Evolutionary conservation across 1,140 invertebrate species (phyloP).

Genomic region (Drosophila sp.): DNA sequence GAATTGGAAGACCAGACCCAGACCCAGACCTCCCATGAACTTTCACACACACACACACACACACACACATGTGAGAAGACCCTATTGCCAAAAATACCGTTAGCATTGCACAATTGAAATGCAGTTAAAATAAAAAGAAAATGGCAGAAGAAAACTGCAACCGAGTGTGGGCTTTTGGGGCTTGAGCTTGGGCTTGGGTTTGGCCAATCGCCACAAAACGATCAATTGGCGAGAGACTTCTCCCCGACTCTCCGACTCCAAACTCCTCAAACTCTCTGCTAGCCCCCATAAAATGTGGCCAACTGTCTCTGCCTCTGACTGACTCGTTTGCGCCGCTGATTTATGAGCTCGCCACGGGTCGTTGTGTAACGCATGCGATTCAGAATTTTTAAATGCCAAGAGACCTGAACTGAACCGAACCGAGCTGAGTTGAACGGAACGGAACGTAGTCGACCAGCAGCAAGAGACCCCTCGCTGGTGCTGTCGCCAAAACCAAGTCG

Average conservation of each 20-base stretch:
- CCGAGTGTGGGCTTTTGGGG: constrained; percentile 47
- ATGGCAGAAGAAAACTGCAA: constrained; percentile 58
- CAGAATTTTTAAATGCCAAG: constrained; percentile 78
- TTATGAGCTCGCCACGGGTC: constrained; percentile 80
- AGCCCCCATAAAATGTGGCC: constrained; percentile 75
- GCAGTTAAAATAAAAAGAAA: constrained; percentile 49
- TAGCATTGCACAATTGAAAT: constrained; percentile 78
- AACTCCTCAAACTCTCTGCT: constrained; percentile 10
- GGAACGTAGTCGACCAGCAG: neutral
- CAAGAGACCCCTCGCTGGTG: constrained; percentile 38
- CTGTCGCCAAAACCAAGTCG: constrained; percentile 53
- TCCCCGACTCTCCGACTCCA: constrained; percentile 17
- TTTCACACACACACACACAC: constrained; percentile 59
- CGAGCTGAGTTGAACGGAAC: neutral
- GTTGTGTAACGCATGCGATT: constrained; percentile 82
- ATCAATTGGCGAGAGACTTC: constrained; percentile 59
- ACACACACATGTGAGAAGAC: constrained; percentile 48
- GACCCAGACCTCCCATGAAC: constrained; percentile 66
- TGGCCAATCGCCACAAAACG: constrained; percentile 74
- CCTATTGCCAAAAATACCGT: constrained; percentile 62
- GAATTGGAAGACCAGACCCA: constrained; percentile 10
- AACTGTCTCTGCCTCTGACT: constrained; percentile 65
- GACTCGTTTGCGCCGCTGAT: constrained; percentile 73
- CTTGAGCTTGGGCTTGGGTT: constrained; percentile 42
- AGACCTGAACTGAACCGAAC: constrained; percentile 52